A percentile compares a stretch with the other conserved stretches of the same genome.
phyloP scores from a whole-genome alignment of 1,140 invertebrate genomes.

The Cataglyphis hispanica region DNA sequence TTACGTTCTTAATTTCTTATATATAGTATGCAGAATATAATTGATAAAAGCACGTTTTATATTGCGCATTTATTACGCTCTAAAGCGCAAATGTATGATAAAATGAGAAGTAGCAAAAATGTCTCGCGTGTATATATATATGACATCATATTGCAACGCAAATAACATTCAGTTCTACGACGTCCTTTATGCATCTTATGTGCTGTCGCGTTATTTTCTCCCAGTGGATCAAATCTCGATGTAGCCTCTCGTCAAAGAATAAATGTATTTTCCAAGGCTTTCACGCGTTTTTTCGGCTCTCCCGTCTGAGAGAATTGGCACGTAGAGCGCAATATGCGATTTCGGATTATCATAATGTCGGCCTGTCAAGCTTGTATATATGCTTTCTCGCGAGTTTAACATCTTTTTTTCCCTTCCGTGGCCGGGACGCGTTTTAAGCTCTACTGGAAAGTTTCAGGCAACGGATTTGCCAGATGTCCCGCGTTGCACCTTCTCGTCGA shows the following conservation, averaged over 20 bases:
- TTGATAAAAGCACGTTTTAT: neutral
- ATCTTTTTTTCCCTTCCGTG: constrained; percentile 27
- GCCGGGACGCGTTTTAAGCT: constrained; percentile 4
- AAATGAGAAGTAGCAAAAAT: neutral
- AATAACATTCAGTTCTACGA: constrained; percentile 10
- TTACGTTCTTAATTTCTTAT: neutral
- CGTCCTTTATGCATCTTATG: constrained; percentile 1
- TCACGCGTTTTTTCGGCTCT: constrained; percentile 35
- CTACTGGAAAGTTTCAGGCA: constrained; percentile 42
- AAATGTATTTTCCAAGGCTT: constrained; percentile 39
- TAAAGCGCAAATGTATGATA: neutral
- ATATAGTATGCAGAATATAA: neutral
- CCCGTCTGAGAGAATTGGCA: constrained; percentile 15
- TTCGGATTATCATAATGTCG: constrained; percentile 77
- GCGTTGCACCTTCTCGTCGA: constrained; percentile 1
- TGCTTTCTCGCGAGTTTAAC: constrained; percentile 34
- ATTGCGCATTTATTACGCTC: neutral
- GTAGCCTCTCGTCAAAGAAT: constrained; percentile 18
- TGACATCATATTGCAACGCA: neutral
- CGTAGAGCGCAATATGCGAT: constrained; percentile 71
- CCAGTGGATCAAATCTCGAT: constrained; percentile 28
- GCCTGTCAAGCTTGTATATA: constrained; percentile 52
- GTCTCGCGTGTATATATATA: neutral
- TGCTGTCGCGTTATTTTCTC: neutral
- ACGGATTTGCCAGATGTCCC: constrained; percentile 53